Evolutionary conservation across 2,113 vertebrate species (phyloP).

Genomic region (Arizona elegans): DNA sequence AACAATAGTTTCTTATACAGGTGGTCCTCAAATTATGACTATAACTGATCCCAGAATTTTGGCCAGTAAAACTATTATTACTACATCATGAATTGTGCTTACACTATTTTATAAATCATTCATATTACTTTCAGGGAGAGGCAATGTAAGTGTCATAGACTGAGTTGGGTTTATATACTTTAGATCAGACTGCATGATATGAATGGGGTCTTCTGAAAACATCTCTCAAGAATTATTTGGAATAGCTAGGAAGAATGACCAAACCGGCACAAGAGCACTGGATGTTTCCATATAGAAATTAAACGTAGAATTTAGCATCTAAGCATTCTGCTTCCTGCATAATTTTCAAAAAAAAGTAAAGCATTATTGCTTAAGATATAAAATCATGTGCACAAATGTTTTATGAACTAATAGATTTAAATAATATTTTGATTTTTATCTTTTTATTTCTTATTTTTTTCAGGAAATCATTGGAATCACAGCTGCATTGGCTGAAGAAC

Average conservation of each 20-base stretch:
- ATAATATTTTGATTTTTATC: background rate
- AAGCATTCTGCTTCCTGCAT: background rate
- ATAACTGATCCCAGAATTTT: too few species aligned
- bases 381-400: background rate
- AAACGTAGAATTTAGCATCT: background rate
- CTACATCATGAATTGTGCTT: too few species aligned
- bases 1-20: background rate
- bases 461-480: conserved; percentile 96
- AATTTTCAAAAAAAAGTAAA: background rate
- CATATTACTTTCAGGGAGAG: too few species aligned
- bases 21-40: too few species aligned
- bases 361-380: background rate
- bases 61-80: too few species aligned
- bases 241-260: background rate
- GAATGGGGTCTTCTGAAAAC: background rate
- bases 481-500: conserved; percentile 88
- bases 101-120: too few species aligned
- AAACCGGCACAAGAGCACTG: background rate
- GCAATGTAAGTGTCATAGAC: too few species aligned
- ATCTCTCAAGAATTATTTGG: background rate
- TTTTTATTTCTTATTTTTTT: conserved; percentile 32
- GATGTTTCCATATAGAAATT: background rate
- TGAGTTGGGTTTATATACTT: background rate
- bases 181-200: background rate
- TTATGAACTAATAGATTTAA: background rate